phyloP scores from a whole-genome alignment of 2,797 vertebrate genomes.

The Diceros bicornis region DNA sequence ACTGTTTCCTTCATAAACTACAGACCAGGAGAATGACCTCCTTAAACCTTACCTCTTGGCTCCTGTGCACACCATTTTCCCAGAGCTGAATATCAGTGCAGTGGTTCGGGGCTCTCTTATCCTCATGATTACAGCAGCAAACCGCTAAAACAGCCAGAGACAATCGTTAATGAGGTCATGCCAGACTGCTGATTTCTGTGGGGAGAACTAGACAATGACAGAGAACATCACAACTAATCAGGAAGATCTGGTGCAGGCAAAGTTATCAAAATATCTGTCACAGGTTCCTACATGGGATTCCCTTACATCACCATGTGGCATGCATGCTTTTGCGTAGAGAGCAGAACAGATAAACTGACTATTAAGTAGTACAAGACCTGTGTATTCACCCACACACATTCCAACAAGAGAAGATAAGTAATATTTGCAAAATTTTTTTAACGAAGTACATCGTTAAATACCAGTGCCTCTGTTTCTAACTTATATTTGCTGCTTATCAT shows the following conservation, averaged over 20 bases:
- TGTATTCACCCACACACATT: neutral
- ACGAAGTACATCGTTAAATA: neutral
- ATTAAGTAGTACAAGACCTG: neutral
- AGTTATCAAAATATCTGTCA: no score
- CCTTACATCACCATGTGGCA: neutral
- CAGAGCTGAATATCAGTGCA: slow-evolving; percentile 99
- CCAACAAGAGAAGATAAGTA: neutral
- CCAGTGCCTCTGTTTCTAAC: neutral
- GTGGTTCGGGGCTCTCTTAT: slow-evolving; percentile 99
- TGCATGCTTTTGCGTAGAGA: neutral
- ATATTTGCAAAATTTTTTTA: neutral
- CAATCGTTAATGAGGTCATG: slow-evolving; percentile 57
- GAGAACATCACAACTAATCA: neutral
- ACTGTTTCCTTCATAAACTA: neutral
- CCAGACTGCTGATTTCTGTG: neutral
- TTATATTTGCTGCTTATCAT: neutral
- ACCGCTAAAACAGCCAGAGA: slow-evolving; percentile 92
- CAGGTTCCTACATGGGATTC: rapidly evolving
- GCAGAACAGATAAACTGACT: no score
- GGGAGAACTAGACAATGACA: neutral
- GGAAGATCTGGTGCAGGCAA: neutral
- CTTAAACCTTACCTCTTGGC: slow-evolving; percentile 95
- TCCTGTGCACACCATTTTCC: slow-evolving; percentile 99
- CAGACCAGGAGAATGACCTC: neutral
- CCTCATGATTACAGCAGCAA: slow-evolving; percentile 99